Conservation (phyloP, 2,113 vertebrate genomes). For the Grallaria varia region DNA sequence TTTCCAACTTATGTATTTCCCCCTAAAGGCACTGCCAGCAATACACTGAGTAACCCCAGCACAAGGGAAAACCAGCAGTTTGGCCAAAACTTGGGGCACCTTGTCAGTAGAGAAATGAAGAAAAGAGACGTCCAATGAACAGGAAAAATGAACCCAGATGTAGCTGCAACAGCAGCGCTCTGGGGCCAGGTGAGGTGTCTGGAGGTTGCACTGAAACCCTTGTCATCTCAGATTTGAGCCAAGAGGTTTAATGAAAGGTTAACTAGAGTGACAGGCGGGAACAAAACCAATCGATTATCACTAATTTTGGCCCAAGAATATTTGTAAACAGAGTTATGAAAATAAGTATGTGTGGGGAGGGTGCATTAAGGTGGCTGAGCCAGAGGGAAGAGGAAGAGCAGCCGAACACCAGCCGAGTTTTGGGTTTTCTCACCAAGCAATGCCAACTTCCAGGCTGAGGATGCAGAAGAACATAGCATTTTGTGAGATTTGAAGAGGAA, state of each 20-base stretch:
- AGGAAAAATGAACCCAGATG: neutral
- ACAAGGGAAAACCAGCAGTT: slow-evolving; percentile 16
- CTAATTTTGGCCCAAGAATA: neutral
- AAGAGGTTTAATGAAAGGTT: neutral
- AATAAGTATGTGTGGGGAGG: neutral
- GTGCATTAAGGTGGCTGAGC: neutral
- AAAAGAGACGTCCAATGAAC: neutral
- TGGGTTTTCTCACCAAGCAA: neutral
- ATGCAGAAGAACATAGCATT: neutral
- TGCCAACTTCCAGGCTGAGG: neutral
- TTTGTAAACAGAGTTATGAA: neutral
- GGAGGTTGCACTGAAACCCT: neutral
- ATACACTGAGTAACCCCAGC: neutral
- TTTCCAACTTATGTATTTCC: slow-evolving; percentile 50
- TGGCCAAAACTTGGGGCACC: neutral
- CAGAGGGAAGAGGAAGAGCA: neutral
- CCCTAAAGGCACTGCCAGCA: slow-evolving; percentile 47
- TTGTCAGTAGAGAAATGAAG: neutral
- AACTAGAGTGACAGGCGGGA: neutral
- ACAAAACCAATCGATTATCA: fast-evolving
- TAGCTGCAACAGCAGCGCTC: neutral
- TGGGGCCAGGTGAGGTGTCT: neutral
- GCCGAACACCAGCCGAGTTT: neutral
- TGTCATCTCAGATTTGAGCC: neutral
- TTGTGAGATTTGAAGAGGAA: neutral